Evolutionary conservation across 2,888 invertebrate genomes (phyloP).

Genomic region (Cactoblastis cactorum): DNA sequence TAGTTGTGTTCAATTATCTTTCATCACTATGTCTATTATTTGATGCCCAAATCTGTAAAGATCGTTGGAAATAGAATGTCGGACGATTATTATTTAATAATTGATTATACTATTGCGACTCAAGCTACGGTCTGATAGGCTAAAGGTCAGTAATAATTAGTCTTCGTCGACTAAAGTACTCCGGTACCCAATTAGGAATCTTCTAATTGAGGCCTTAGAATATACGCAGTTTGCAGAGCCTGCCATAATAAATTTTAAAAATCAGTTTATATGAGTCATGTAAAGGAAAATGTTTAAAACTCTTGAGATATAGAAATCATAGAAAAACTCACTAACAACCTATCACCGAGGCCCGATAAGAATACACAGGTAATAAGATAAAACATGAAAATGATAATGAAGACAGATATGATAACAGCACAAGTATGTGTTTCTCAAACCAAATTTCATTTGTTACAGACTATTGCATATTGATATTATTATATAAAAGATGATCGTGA

Average conservation of each 20-base stretch:
- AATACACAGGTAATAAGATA: slow-evolving; percentile 41
- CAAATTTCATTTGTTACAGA: slow-evolving; percentile 3
- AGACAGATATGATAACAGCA: slow-evolving; percentile 32
- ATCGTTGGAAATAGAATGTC: not conserved
- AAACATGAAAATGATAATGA: slow-evolving; percentile 35
- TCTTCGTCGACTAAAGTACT: slow-evolving; percentile 1
- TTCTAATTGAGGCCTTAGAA: not conserved
- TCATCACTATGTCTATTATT: not conserved
- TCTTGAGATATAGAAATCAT: slow-evolving; percentile 27
- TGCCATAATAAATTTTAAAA: no score
- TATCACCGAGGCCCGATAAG: slow-evolving; percentile 37
- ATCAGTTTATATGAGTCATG: no score
- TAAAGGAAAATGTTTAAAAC: slow-evolving; percentile 30
- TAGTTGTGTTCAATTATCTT: not conserved
- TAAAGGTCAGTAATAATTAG: slow-evolving; percentile 42
- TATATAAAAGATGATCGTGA: slow-evolving; percentile 16
- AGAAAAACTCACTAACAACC: slow-evolving; percentile 31
- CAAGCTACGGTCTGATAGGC: slow-evolving; percentile 30
- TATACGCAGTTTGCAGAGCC: no score
- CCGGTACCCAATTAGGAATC: not conserved
- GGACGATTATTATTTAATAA: not conserved
- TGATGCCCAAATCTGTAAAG: slow-evolving; percentile 2
- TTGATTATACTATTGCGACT: slow-evolving; percentile 2
- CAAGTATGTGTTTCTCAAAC: slow-evolving; percentile 17
- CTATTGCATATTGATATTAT: not conserved